Base-by-base conservation (phyloP, 2,888 invertebrate species). In the Panzeria rudis region DNA sequence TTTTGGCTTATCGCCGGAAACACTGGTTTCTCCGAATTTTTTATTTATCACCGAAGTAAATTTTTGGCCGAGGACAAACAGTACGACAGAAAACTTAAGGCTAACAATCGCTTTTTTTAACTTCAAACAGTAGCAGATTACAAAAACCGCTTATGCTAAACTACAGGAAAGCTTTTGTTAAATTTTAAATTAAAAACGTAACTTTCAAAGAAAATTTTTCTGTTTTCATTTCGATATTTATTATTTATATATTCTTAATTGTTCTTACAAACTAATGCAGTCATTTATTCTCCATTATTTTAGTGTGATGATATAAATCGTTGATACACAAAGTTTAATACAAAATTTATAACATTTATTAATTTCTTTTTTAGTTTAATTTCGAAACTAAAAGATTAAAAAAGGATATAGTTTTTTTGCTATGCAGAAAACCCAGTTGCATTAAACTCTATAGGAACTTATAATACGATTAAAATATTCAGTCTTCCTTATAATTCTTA, bases 241-340 rank as follows among this genome's bases (percentile, higher is more conserved):
- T 7, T 35, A 50, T 35, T 15, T 29, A 56, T 41, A 15, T 44
- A n/a, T 62, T 54, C 7, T 82, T 76, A 56, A 75, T 83, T 61
- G 61, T 84, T 78, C 88, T 88, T 88, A 88, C 69, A 76, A 78
- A 89, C 91, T 91, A 92, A 92, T 91, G 91, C 92, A 92, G 92
- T 92, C 92, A 92, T 91, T 90, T 92, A 89, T 92, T 92, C 92
- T 92, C 92, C 92, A 81, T 91, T 91, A 91, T 68, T 71, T 50
- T 52, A 80, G 69, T 80, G 61, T 80, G 56, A 54, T 69, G 47
- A 52, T 76, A 29, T 66, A 72, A 54, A 71, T 64, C 38, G 25
- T 61, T 59, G 44, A 64, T 72, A 56, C 47, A 80, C 47, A 80
- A 56, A 47, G 8, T 76, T 76, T 41, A 13, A 15, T 29, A 29